Conservation (phyloP, 2,113 vertebrate genomes). For the Ctenomys sociabilis region DNA sequence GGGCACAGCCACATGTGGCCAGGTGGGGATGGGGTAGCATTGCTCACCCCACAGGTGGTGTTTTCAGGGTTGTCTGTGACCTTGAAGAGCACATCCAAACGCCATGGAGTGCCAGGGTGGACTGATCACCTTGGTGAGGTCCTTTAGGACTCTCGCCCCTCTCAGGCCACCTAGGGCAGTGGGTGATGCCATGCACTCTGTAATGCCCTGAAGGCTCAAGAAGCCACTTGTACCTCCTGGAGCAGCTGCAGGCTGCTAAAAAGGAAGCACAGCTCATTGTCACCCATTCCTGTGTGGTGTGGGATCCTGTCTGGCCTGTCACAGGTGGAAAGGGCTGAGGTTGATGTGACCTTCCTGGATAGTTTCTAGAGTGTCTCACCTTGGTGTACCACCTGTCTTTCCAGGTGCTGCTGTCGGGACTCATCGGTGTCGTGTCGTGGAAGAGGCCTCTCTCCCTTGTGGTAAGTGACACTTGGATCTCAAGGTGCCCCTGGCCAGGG, state of each 20-base stretch:
- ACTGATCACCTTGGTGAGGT: too few relatives aligned
- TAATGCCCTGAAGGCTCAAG: accelerated
- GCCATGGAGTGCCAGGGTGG: too few relatives aligned
- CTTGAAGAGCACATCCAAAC: accelerated
- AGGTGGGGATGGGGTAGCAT: not conserved
- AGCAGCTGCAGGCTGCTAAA: not conserved
- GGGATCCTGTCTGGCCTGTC: accelerated
- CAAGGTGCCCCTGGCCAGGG: accelerated
- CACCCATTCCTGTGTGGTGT: accelerated
- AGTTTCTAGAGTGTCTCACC: not conserved
- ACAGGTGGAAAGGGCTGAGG: accelerated
- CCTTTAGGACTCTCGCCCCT: not conserved
- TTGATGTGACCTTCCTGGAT: too few relatives aligned
- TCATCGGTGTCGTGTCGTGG: constrained; percentile 99
- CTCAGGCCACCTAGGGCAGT: accelerated
- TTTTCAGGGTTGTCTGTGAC: too few relatives aligned
- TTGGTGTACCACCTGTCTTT: constrained; percentile 61
- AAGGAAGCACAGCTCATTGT: not conserved
- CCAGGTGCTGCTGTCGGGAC: constrained; percentile 96
- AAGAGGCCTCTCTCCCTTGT: constrained; percentile 98
- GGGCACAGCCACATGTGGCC: not conserved
- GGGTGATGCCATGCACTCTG: not conserved
- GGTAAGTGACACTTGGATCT: constrained; percentile 88
- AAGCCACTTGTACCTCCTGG: not conserved
- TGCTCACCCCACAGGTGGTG: not conserved